Evolutionary conservation across 2,113 vertebrate species (phyloP), one percentile per base, ranked within the genome.

Genomic region (Ammodramus savannarum): DNA sequence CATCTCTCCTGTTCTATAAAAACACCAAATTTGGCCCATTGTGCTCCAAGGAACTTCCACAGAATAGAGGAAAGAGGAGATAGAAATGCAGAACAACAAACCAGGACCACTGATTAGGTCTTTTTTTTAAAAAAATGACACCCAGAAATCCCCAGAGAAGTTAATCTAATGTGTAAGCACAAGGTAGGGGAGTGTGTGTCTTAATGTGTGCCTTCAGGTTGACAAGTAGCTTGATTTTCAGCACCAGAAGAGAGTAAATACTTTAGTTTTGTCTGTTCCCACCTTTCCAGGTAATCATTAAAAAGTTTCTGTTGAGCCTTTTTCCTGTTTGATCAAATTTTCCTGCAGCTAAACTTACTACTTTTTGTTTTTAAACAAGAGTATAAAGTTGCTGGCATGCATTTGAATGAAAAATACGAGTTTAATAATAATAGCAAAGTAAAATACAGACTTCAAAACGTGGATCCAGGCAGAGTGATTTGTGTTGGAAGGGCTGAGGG

Each of bases 311-410:
- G 3, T 27, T 23, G 32, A 46, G 10, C 3, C 4, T 23, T 74
- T 58, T n/a, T 34, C 13, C 43, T 52, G 9, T 67, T 52, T 75
- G 26, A 66, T 34, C 15, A 18, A 39, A 27, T 81, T 77, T 89
- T 51, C 36, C 55, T 49, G 29, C 26, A 68, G 57, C 17, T 58
- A 39, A 51, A 63, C 57, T 41, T 18, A 11, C 3, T 23, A 0
- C 0, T 0, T 41, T 41, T 68, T 12, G 13, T 22, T 68, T 91
- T 62, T 32, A 62, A 94, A 34, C 16, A 38, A 0, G 7, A 9
- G 6, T 9, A 4, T 63, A n/a, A 44, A 87, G 68, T 14, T 1
- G 7, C 34, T 76, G 71, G n/a, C 0, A 0, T 3, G 15, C 16
- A 5, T 38, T 34, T 87, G 74, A 89, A 66, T 71, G 39, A 84